These are phyloP conservation scores for Portunus trituberculatus DNA, from an alignment of 1,140 invertebrate genomes.

Conservation along the genomic window DNA sequence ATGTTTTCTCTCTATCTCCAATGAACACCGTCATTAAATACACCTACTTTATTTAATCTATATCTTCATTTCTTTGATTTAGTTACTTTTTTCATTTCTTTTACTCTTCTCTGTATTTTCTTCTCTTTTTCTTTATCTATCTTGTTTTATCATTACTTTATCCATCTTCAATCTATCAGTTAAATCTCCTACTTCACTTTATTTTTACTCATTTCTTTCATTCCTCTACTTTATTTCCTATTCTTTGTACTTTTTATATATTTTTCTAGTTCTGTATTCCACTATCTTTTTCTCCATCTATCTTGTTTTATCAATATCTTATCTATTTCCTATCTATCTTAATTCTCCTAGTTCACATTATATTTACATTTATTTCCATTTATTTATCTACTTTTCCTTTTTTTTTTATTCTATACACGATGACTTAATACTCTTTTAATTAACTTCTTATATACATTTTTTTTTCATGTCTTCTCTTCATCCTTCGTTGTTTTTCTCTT, in stretches of 20 bases:
- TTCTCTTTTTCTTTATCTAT: constrained; percentile 8
- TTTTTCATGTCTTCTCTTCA: not conserved
- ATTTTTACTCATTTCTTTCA: not conserved
- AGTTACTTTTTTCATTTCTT: not conserved
- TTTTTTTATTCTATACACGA: too few species aligned
- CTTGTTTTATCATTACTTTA: not conserved
- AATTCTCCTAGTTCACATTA: too few species aligned
- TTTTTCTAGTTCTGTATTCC: not conserved
- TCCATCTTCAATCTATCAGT: too few species aligned
- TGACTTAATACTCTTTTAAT: too few species aligned
- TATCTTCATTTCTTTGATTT: too few species aligned
- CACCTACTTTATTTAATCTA: too few species aligned
- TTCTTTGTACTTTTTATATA: not conserved
- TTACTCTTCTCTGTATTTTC: not conserved
- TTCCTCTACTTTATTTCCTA: not conserved
- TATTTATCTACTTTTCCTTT: not conserved
- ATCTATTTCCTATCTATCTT: too few species aligned
- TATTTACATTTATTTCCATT: too few species aligned
- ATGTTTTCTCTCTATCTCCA: too few species aligned
- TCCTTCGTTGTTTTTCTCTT: not conserved
- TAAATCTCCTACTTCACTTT: too few species aligned
- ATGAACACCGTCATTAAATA: too few species aligned
- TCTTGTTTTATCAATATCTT: too few species aligned
- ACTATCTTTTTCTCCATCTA: not conserved
- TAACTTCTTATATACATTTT: not conserved